phyloP scores from a whole-genome alignment of 2,888 invertebrate genomes.

The Siphlonurus alternatus region DNA sequence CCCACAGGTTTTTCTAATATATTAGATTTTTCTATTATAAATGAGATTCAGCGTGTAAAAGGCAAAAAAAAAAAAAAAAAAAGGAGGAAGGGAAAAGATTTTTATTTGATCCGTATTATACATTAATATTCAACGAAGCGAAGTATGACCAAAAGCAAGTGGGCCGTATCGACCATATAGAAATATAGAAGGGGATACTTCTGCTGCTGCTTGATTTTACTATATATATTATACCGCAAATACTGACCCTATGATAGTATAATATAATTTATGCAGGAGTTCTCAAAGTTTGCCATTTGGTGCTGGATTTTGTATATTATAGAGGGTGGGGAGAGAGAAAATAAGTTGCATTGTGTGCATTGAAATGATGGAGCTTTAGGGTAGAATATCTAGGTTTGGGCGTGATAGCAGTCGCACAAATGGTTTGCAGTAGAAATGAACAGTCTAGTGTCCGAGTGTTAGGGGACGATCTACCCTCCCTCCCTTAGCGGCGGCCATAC shows the following conservation, averaged over 20 bases:
- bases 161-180: not conserved
- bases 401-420: not conserved
- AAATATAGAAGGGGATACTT: too few relatives aligned
- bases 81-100: not conserved
- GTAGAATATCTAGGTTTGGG: not conserved
- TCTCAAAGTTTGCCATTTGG: not conserved
- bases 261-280: not conserved
- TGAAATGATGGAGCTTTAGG: not conserved
- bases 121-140: not conserved
- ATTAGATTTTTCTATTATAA: too few relatives aligned
- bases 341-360: not conserved
- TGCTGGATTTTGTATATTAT: not conserved
- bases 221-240: not conserved
- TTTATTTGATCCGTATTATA: not conserved
- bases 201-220: too few relatives aligned
- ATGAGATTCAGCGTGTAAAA: not conserved
- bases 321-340: not conserved
- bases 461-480: not conserved
- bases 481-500: not conserved
- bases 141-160: not conserved
- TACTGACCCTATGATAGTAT: not conserved
- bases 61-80: too few relatives aligned
- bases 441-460: too few relatives aligned
- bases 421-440: too few relatives aligned
- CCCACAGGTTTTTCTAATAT: not conserved